Percentiles rank a stretch among this genome's conserved stretches.
Conservation (phyloP, 2,888 invertebrate species). For the Agrilus cyanescens region DNA sequence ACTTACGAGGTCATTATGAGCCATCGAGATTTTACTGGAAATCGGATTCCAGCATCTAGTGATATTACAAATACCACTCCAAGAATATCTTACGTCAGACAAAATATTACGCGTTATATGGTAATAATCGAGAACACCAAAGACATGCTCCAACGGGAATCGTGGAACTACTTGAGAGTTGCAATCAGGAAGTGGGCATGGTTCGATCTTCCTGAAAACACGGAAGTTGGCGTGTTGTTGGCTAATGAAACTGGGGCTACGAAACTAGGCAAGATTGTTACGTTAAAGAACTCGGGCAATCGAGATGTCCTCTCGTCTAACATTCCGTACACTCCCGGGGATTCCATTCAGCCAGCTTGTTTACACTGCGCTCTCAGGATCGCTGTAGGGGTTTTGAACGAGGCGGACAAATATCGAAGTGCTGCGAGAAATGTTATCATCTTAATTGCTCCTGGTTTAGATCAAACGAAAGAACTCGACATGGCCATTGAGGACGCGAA, state of each 20-base stretch:
- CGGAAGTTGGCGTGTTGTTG: conserved; percentile 41
- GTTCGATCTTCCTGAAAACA: conserved; percentile 41
- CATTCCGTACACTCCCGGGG: conserved; percentile 41
- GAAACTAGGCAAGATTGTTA: conserved; percentile 29
- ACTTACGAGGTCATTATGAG: conserved; percentile 45
- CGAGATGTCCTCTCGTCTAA: conserved; percentile 36
- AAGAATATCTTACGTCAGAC: conserved; percentile 39
- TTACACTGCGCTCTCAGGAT: conserved; percentile 37
- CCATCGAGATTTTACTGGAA: conserved; percentile 39
- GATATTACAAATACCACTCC: conserved; percentile 37
- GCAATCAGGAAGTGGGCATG: conserved; percentile 48
- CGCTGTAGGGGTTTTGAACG: conserved; percentile 38
- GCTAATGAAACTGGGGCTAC: conserved; percentile 34
- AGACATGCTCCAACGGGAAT: conserved; percentile 44
- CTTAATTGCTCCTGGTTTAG: conserved; percentile 44
- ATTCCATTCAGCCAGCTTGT: conserved; percentile 38
- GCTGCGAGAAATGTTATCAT: conserved; percentile 43
- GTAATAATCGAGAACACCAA: conserved; percentile 47
- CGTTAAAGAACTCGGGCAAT: conserved; percentile 26
- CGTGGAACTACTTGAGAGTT: conserved; percentile 45
- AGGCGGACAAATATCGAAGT: conserved; percentile 33
- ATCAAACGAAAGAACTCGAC: conserved; percentile 32
- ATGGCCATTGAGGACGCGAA: conserved; percentile 34
- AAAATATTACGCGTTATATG: conserved; percentile 42
- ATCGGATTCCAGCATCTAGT: conserved; percentile 21